Evolutionary conservation across 2,113 vertebrate genomes (phyloP), one percentile per base, ranked within the genome.

Genomic region (Artemisiospiza belli): DNA sequence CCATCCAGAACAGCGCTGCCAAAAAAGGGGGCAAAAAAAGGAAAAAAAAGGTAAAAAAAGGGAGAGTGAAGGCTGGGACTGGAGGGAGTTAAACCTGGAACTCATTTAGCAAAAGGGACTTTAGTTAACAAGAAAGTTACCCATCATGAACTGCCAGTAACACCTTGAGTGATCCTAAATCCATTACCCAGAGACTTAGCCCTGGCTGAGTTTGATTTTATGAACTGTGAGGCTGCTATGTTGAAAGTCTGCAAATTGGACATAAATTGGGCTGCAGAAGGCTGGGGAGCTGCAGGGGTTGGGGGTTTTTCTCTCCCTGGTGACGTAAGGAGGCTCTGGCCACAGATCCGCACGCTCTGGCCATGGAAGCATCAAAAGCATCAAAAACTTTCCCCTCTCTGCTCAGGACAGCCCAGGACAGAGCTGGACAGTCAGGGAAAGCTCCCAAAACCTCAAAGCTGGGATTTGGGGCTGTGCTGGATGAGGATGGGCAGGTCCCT

Each of bases 191-290:
- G 98, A 98, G 97, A 98, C 97, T 97, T 96, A 97, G 97, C 91
- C 97, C 96, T 94, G 97, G 97, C 98, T 98, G 98, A 98, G 97
- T 96, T 98, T 98, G 97, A 98, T 98, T 98, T 98, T 98, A 98
- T 98, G 97, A 98, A 98, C 98, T 98, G 97, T 98, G 98, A 98
- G 97, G 97, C 94, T 98, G 97, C 97, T 91, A 97, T 98, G 98
- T 98, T 98, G 98, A 98, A 98, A 98, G 97, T 98, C 98, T 98
- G 98, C 98, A 98, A 98, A 98, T 98, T 98, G 98, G 97, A 98
- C 98, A 97, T 98, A 98, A 98, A 98, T 98, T 98, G 98, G 97
- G 97, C 91, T 94, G 98, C 97, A 98, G 97, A 98, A 97, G 94
- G 94, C 94, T 92, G 95, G 94, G 94, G 95, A 94, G 58, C 94